Evolutionary conservation across 2,797 vertebrate genomes (phyloP).

Genomic region (Propithecus deckenii): DNA sequence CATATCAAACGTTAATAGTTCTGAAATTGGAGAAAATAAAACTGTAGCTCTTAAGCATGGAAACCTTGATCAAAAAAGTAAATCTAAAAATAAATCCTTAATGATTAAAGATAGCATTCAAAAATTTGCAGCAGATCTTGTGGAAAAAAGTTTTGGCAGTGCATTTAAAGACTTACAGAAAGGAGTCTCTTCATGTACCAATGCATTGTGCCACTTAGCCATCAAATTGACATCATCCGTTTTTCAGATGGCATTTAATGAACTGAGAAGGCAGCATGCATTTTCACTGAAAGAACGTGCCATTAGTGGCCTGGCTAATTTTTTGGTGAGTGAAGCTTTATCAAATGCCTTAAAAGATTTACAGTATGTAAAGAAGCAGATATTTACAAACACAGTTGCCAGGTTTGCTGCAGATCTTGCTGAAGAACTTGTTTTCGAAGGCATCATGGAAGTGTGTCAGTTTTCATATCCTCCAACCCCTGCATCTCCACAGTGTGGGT

Average conservation of each 20-base stretch:
- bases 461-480: slow-evolving; percentile 95
- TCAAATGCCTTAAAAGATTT: slow-evolving; percentile 94
- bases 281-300: slow-evolving; percentile 93
- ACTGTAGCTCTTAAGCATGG: slow-evolving; percentile 62
- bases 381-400: slow-evolving; percentile 93
- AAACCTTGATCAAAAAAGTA: slow-evolving; percentile 80
- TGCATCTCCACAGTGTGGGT: slow-evolving; percentile 84
- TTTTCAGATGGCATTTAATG: slow-evolving; percentile 98
- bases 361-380: slow-evolving; percentile 94
- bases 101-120: slow-evolving; percentile 95
- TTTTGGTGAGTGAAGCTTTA: slow-evolving; percentile 95
- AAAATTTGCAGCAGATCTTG: slow-evolving; percentile 94
- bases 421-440: slow-evolving; percentile 98
- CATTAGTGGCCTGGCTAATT: slow-evolving; percentile 92
- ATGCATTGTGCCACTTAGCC: slow-evolving; percentile 94
- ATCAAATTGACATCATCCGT: slow-evolving; percentile 94
- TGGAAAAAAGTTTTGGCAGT: slow-evolving; percentile 95
- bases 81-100: slow-evolving; percentile 89
- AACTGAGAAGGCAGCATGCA: slow-evolving; percentile 94
- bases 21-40: slow-evolving; percentile 75
- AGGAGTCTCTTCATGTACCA: slow-evolving; percentile 95
- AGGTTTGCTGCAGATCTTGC: slow-evolving; percentile 95
- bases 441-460: slow-evolving; percentile 99
- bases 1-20: neutral
- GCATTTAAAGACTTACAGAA: slow-evolving; percentile 97